A percentile compares a stretch with the other conserved stretches of the same genome.
Evolutionary conservation across 2,797 vertebrate genomes (phyloP).

Genomic region (Pangasius sanitwongsei): DNA sequence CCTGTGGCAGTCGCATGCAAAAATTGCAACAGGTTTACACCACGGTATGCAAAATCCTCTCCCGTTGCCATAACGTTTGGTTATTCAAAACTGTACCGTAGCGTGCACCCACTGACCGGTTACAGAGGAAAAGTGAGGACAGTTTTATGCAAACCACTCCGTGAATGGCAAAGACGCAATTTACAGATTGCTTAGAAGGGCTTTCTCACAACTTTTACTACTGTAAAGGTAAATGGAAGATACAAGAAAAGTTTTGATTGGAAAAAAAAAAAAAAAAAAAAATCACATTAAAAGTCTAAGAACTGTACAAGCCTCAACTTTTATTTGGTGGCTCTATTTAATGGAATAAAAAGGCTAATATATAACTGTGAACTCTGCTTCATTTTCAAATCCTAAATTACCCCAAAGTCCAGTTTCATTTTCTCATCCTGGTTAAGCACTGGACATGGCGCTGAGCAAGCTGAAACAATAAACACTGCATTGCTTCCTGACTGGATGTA

Average conservation of each 20-base stretch:
- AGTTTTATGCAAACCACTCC: slow-evolving; percentile 54
- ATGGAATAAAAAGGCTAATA: not conserved
- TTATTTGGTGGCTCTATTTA: not conserved
- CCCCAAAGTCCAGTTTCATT: not conserved
- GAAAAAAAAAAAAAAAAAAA: not conserved
- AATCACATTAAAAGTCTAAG: not conserved
- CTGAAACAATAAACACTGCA: not conserved
- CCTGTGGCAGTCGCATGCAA: slow-evolving; percentile 63
- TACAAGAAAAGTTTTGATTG: no score
- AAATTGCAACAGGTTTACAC: slow-evolving; percentile 53
- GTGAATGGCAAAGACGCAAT: not conserved
- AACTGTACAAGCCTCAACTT: not conserved
- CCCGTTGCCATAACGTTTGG: slow-evolving; percentile 62
- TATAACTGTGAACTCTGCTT: not conserved
- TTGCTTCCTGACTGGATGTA: not conserved
- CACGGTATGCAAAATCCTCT: slow-evolving; percentile 56
- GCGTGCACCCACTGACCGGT: slow-evolving; percentile 28
- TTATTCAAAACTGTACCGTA: slow-evolving; percentile 71
- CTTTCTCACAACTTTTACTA: not conserved
- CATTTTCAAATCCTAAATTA: not conserved
- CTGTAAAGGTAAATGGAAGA: not conserved
- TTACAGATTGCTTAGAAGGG: not conserved
- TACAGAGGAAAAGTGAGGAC: slow-evolving; percentile 42
- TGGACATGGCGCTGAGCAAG: not conserved
- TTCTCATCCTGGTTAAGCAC: not conserved